Evolutionary conservation across 2,888 invertebrate genomes (phyloP), one percentile per base, ranked within the genome.

Genomic region (Hemaris fuciformis): DNA sequence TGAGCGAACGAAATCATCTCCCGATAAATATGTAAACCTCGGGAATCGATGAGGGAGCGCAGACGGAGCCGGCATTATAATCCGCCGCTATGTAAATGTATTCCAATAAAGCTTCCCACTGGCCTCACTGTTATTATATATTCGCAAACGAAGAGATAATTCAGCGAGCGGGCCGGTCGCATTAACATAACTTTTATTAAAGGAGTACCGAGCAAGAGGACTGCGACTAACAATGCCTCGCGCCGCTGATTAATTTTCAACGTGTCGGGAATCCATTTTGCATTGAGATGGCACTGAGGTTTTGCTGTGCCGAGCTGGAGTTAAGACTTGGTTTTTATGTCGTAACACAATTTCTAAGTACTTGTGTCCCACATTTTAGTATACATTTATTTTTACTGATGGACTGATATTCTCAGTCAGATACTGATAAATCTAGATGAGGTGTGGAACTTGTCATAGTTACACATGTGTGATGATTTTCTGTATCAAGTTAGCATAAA

Each of bases 181-280:
- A 92, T 91, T 91, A 87, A 81, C 92, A 92, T 91, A 92, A 90
- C 89, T 92, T 92, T 91, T 91, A 91, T 91, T 89, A 89, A 90
- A 88, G 87, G 88, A 87, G 84, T 87, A 85, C 69, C 79, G 27
- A 53, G 83, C 82, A 80, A 80, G 79, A 81, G 80, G 76, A 81
- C 80, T 75, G 72, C 75, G 85, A 82, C 87, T 89, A 91, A 91
- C 91, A 91, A 92, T 91, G 81, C 84, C 77, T 73, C 71, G 72
- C 73, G 64, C 66, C 74, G 15, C 53, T 87, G 89, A 91, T 91
- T 91, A 90, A 91, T 91, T 89, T 88, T 81, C 84, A 80, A 86
- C 86, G 85, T 83, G 83, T 76, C 42, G 31, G 66, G 83, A 85
- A 84, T 85, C 87, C 85, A 87, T 85, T 91, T 89, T 86, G 89